Evolutionary conservation across 2,797 vertebrate species (phyloP), one percentile per base, ranked within the genome.

Genomic region (Enteromius unitaeniatus): DNA sequence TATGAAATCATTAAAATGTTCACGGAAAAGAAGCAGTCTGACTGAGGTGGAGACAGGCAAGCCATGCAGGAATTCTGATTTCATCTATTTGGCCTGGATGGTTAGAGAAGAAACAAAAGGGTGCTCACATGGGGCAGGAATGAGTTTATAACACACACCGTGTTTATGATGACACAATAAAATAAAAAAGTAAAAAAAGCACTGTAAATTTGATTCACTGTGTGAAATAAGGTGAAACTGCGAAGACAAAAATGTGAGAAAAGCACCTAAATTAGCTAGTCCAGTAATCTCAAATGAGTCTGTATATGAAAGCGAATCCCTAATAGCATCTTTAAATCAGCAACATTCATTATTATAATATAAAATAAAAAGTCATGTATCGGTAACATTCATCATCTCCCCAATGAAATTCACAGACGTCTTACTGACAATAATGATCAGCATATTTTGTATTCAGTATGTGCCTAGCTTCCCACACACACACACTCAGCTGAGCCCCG

Each of bases 401-500:
- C 45, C 17, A 60, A 72, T 45, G 17, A 72, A 81, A 72, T 53
- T 31, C 17, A 58, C 3, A 21, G 31, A 79, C 3, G 14, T 74
- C 55, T 21, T 3, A 37, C n/a, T 26, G 15, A 82, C 10, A 53
- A 40, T 26, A 74, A 75, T 19, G 37, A 51, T 6, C 28, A 14
- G 23, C 21, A 75, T 26, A 77, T 69, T 68, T 17, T 21, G 23
- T 40, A 74, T 82, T 51, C 55, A 19, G 34, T 76, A 58, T 11
- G 51, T 82, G 83, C 31, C 77, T 79, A 81, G 45, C 47, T 51
- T 34, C 82, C 47, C 64, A 67, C 40, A 67, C 64, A 80, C 76
- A 82, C 76, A 84, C 69, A 80, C 77, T 81, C 81, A 84, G 78
- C n/a, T 28, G 28, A 84, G 55, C 60, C 45, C 62, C 15, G 40